phyloP scores from a whole-genome alignment of 2,113 vertebrate species.

The Antigone vipio region DNA sequence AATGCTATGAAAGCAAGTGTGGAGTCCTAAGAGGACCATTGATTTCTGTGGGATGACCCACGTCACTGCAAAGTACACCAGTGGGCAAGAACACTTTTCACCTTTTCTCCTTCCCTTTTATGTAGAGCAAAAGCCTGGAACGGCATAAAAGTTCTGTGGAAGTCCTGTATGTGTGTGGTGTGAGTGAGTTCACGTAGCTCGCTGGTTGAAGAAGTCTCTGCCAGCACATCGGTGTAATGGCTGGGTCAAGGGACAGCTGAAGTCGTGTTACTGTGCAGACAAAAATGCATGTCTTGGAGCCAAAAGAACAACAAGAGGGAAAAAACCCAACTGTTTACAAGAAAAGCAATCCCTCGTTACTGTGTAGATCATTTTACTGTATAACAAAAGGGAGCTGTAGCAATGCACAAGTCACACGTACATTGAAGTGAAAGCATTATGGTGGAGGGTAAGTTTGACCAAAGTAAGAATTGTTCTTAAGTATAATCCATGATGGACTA shows the following conservation, averaged over 20 bases:
- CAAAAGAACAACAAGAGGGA: neutral
- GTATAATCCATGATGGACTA: neutral
- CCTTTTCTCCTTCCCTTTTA: neutral
- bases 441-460: neutral
- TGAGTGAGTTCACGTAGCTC: neutral
- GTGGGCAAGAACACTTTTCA: neutral
- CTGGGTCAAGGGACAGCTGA: neutral
- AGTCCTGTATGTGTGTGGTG: neutral
- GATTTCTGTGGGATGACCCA: neutral
- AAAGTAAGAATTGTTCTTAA: neutral
- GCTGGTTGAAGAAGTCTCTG: neutral
- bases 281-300: neutral
- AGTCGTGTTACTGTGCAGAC: neutral
- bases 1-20: neutral
- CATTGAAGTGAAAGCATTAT: neutral
- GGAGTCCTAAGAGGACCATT: neutral
- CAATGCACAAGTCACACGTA: neutral
- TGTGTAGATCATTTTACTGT: neutral
- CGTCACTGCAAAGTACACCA: neutral
- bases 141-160: neutral
- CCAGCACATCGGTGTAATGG: neutral
- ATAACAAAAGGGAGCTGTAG: neutral
- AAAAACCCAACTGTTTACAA: neutral
- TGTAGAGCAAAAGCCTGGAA: neutral
- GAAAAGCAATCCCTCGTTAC: neutral